phyloP scores from a whole-genome alignment of 2,888 invertebrate species.

The Matsumyia berberina region DNA sequence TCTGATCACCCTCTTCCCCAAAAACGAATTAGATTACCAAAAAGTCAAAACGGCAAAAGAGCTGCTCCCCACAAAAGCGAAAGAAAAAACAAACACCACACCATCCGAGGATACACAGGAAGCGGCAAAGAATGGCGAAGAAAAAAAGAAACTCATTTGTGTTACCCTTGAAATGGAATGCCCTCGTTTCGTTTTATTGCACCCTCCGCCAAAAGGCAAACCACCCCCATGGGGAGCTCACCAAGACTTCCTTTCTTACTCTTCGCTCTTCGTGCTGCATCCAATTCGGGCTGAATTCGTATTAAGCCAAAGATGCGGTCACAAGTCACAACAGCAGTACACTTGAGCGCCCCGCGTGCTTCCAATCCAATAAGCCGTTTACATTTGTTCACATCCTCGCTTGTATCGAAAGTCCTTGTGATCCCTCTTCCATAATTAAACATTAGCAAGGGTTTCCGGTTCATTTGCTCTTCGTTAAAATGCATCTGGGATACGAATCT shows the following conservation, averaged over 20 bases:
- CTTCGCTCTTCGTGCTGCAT: conserved; percentile 42
- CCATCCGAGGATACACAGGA: conserved; percentile 10
- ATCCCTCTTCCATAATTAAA: conserved; percentile 57
- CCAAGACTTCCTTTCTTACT: conserved; percentile 36
- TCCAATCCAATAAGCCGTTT: conserved; percentile 64
- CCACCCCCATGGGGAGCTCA: conserved; percentile 30
- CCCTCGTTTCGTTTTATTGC: conserved; percentile 72
- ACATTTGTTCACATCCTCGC: conserved; percentile 42
- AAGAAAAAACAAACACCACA: conserved; percentile 16
- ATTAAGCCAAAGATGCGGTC: conserved; percentile 61
- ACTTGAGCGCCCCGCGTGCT: conserved; percentile 53
- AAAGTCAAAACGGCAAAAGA: conserved; percentile 62
- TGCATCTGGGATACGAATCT: conserved; percentile 51
- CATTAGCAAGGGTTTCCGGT: conserved; percentile 49
- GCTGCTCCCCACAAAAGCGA: not conserved
- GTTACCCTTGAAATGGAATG: conserved; percentile 64
- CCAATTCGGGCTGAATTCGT: conserved; percentile 54
- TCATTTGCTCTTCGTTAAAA: conserved; percentile 49
- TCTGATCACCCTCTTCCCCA: conserved; percentile 12
- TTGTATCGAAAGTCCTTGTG: conserved; percentile 34
- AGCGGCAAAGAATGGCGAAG: conserved; percentile 22
- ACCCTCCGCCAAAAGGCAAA: conserved; percentile 22
- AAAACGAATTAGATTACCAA: conserved; percentile 70
- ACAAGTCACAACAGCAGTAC: conserved; percentile 67
- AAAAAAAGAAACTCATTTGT: conserved; percentile 64